Evolutionary conservation across 1,140 invertebrate genomes (phyloP).

Genomic region (Neuroterus valhalla): DNA sequence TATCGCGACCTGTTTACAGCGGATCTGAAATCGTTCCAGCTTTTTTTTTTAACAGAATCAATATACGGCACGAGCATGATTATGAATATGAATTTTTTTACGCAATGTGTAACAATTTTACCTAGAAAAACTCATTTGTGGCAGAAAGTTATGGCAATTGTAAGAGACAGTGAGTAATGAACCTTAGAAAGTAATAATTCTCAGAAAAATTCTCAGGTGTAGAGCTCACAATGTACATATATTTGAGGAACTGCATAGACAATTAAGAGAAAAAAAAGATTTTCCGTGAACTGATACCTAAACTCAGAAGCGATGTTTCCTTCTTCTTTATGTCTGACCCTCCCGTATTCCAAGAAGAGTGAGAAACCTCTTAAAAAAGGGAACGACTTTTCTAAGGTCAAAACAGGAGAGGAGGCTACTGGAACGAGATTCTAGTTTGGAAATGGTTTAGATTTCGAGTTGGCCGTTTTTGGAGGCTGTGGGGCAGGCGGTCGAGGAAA

Average conservation of each 20-base stretch:
- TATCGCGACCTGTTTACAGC: too few relatives aligned
- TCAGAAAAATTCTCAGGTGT: too few relatives aligned
- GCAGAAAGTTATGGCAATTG: too few relatives aligned
- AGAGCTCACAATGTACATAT: too few relatives aligned
- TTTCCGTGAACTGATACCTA: too few relatives aligned
- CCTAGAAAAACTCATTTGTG: background rate
- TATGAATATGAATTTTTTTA: too few relatives aligned
- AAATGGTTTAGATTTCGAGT: conserved; percentile 42
- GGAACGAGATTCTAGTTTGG: conserved; percentile 57
- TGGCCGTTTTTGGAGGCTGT: conserved; percentile 17
- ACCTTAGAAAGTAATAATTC: too few relatives aligned
- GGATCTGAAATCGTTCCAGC: too few relatives aligned
- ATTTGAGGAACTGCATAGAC: background rate
- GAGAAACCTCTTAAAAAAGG: conserved; percentile 32
- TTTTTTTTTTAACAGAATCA: background rate
- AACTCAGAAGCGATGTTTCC: background rate
- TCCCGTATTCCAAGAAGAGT: conserved; percentile 37
- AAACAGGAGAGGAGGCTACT: conserved; percentile 31
- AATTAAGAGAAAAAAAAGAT: conserved; percentile 21
- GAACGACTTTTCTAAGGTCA: conserved; percentile 39
- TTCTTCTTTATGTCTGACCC: conserved; percentile 10
- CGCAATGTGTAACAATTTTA: too few relatives aligned
- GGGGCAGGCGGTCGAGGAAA: conserved; percentile 40
- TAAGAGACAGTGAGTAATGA: too few relatives aligned
- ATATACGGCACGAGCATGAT: background rate